A percentile compares a stretch with the other conserved stretches of the same genome.
phyloP scores from a whole-genome alignment of 2,797 vertebrate species.

The Gadopsis marmoratus region DNA sequence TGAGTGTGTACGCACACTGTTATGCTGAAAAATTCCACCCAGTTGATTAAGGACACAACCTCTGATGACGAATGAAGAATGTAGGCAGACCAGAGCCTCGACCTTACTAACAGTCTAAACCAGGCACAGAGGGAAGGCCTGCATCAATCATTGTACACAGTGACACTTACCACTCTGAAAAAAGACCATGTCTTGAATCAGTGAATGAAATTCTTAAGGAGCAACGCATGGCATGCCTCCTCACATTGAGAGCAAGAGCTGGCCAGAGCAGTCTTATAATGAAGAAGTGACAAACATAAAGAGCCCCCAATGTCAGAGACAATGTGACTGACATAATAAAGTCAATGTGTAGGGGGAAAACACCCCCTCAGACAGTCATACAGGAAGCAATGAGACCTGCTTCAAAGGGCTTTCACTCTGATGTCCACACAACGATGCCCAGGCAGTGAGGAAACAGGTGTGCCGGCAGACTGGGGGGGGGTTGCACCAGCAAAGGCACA shows the following conservation, averaged over 20 bases:
- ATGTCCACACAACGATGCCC: constrained; percentile 76
- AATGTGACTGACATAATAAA: constrained; percentile 74
- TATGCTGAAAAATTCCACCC: constrained; percentile 70
- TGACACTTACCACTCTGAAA: neutral
- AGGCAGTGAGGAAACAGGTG: constrained; percentile 84
- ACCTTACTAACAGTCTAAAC: constrained; percentile 31
- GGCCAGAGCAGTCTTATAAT: constrained; percentile 40
- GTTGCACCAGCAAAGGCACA: constrained; percentile 64
- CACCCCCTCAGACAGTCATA: constrained; percentile 79
- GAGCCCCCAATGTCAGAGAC: constrained; percentile 66
- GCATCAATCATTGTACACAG: constrained; percentile 11
- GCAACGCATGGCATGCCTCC: constrained; percentile 3
- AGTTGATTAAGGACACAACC: constrained; percentile 64
- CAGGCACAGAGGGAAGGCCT: constrained; percentile 9
- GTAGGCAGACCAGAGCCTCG: constrained; percentile 51
- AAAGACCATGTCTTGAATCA: neutral
- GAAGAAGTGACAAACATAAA: constrained; percentile 64
- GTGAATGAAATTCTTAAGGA: constrained; percentile 12
- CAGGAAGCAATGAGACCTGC: constrained; percentile 87
- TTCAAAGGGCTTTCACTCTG: constrained; percentile 81
- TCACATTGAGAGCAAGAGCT: constrained; percentile 22
- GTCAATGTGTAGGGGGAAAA: constrained; percentile 49
- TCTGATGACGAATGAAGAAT: constrained; percentile 59
- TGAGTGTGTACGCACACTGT: constrained; percentile 62
- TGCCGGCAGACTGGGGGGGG: constrained; percentile 70